Evolutionary conservation across 2,113 vertebrate species (phyloP).

Genomic region (Notothenia rossii): DNA sequence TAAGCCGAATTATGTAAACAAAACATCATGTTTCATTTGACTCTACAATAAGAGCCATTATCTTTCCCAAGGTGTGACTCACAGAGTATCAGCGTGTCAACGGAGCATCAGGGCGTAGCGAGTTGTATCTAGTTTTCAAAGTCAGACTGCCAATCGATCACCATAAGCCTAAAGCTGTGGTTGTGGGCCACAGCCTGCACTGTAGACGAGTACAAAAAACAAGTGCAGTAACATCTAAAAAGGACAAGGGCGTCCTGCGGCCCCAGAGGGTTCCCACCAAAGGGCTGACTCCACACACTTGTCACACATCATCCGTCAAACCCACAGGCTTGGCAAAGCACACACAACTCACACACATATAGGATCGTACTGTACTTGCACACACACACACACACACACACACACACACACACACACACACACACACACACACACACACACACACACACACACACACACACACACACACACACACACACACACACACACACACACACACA

Average conservation of each 20-base stretch:
- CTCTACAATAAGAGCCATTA: conserved; percentile 13
- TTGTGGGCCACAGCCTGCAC: conserved; percentile 31
- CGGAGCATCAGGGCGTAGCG: conserved; percentile 1
- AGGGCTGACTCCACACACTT: conserved; percentile 81
- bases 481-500: background rate
- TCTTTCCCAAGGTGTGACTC: conserved; percentile 30
- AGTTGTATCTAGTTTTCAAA: conserved; percentile 73
- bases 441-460: background rate
- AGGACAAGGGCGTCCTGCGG: conserved; percentile 75
- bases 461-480: background rate
- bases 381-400: background rate
- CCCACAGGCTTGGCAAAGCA: conserved; percentile 36
- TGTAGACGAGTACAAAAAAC: conserved; percentile 54
- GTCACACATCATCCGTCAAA: conserved; percentile 80
- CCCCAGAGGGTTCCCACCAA: conserved; percentile 74
- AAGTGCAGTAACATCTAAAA: conserved; percentile 74
- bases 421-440: background rate
- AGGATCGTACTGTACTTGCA: background rate
- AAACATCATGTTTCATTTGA: conserved; percentile 23
- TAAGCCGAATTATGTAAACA: conserved; percentile 27
- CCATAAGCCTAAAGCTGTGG: conserved; percentile 37
- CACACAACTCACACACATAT: conserved; percentile 6
- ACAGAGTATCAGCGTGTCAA: conserved; percentile 26
- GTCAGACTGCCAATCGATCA: conserved; percentile 74
- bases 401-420: background rate